Evolutionary conservation across 2,797 vertebrate species (phyloP).

Genomic region (Acridotheres tristis): DNA sequence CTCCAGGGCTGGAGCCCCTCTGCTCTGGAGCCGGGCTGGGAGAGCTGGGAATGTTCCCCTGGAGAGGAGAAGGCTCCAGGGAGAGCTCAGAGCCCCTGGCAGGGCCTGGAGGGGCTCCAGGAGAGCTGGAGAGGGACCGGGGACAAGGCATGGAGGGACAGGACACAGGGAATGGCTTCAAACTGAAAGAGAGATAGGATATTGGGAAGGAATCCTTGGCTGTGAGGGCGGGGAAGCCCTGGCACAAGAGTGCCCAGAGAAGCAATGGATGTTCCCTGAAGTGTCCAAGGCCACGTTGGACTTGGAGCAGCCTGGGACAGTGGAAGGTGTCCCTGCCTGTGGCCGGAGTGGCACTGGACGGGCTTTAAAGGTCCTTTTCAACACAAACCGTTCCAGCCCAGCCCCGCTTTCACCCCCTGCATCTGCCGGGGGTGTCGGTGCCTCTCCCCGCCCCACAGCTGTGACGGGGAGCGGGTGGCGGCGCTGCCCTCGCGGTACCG

Average conservation of each 20-base stretch:
- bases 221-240: accelerated
- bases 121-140: neutral
- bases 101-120: neutral
- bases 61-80: neutral
- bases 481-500: no score
- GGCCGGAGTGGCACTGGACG: no score
- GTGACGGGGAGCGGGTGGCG: neutral
- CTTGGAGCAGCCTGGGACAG: accelerated
- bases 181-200: neutral
- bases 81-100: neutral
- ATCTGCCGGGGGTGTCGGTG: neutral
- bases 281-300: neutral
- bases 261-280: neutral
- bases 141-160: neutral
- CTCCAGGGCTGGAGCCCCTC: neutral
- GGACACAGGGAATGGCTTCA: neutral
- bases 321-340: accelerated
- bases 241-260: neutral
- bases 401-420: neutral
- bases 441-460: neutral
- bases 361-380: neutral
- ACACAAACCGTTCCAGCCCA: neutral
- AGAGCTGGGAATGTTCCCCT: neutral
- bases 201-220: neutral
- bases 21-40: neutral